phyloP scores from a whole-genome alignment of 2,797 vertebrate species.

The Vireo griseus region DNA sequence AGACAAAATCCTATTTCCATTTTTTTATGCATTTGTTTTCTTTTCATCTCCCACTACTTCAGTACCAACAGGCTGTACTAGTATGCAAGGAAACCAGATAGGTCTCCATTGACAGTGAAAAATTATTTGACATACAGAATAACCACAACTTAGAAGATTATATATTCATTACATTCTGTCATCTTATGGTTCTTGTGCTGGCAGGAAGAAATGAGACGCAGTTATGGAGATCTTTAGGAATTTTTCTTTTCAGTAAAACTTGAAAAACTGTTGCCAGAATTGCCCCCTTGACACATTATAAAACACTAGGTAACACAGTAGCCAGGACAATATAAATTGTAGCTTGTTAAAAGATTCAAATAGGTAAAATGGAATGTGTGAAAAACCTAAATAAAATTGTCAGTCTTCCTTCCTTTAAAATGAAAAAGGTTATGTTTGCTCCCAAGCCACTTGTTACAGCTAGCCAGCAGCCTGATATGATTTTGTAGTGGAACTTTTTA shows the following conservation, averaged over 20 bases:
- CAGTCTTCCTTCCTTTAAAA: neutral
- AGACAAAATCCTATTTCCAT: constrained; percentile 17
- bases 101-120: neutral
- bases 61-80: neutral
- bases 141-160: neutral
- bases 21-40: neutral
- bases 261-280: neutral
- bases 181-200: neutral
- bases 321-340: neutral
- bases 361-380: neutral
- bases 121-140: neutral
- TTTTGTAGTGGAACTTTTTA: neutral
- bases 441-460: neutral
- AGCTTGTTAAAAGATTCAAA: neutral
- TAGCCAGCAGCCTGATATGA: neutral
- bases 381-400: neutral
- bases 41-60: neutral
- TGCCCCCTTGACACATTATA: neutral
- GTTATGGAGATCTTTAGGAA: neutral
- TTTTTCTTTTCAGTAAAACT: neutral
- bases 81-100: neutral
- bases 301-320: neutral
- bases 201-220: neutral
- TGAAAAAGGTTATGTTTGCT: neutral
- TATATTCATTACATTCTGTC: neutral